Base-by-base conservation (phyloP, 2,113 vertebrate genomes). In the Steatornis caripensis region DNA sequence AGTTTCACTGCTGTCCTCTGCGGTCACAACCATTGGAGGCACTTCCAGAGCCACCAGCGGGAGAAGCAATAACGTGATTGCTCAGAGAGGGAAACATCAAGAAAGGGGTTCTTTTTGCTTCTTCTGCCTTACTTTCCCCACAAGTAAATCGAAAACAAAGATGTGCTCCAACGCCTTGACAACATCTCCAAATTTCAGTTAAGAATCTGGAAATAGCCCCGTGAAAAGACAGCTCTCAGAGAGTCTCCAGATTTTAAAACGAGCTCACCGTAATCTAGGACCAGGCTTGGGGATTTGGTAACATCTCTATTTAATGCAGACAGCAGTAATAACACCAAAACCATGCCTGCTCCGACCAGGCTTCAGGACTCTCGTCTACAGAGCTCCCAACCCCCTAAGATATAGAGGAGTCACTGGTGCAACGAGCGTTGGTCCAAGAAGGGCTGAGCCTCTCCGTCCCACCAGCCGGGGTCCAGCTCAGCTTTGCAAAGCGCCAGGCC, bases 381-480 rank as follows among this genome's bases (percentile, higher is more conserved):
- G 61, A 84, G 80, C 41, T 87, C n/a, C 32, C 51, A 58, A 34
- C 10, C 4, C 29, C 30, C 45, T 24, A 62, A 77, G 87, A 36
- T 4, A 68, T 2, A n/a, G 9, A n/a, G 26, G 12, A 53, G 37
- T 12, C 12, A 3, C 24, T 11, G 32, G 15, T 36, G 10, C 51
- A 29, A 39, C 0, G 0, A 15, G 34, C 2, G 6, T 0, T 37
- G 46, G 26, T 12, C 45, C 64, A 58, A 3, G 1, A 32, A 29
- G 51, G 37, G 51, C 39, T 17, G 39, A 80, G 20, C 41, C 4
- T 16, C 58, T 64, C 53, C 21, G 3, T 29, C 6, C 39, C 36
- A 11, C 0, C 2, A 87, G 57, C 46, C 48, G 60, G 27, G 24
- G 36, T 15, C 66, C 53, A 54, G 48, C 22, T 39, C 21, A 57